Evolutionary conservation across 2,113 vertebrate species (phyloP).

Genomic region (Oreochromis aureus): DNA sequence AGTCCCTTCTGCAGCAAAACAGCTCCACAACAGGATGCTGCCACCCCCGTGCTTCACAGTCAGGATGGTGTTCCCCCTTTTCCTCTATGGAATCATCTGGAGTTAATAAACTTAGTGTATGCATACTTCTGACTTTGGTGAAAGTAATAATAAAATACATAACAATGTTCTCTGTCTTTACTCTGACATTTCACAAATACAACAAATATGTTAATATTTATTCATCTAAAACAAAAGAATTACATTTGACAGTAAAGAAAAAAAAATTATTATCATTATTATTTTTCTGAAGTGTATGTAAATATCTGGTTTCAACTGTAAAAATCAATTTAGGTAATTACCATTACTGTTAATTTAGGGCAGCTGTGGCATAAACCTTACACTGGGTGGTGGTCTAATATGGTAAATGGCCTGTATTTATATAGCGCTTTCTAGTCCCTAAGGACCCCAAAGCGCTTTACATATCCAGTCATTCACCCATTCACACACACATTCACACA

Average conservation of each 20-base stretch:
- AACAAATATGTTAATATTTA: neutral
- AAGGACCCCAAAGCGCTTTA: no score
- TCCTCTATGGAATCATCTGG: neutral
- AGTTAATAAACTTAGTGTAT: neutral
- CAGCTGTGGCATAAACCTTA: neutral
- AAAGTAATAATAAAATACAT: neutral
- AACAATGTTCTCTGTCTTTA: neutral
- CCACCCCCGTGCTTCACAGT: neutral
- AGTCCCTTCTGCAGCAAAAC: neutral
- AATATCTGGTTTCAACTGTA: neutral
- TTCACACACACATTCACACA: no score
- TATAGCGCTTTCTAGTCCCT: no score
- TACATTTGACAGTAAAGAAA: neutral
- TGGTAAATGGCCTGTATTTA: no score
- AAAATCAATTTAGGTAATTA: neutral
- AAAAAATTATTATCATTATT: neutral
- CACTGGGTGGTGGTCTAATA: neutral
- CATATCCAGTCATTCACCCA: no score
- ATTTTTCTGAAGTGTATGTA: neutral
- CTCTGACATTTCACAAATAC: neutral
- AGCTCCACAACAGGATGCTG: neutral
- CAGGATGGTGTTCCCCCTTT: neutral
- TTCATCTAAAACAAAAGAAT: neutral
- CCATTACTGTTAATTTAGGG: neutral
- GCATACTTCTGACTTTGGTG: neutral